Conservation (phyloP, 2,888 invertebrate genomes). For the Sinhomidia bicolor region DNA sequence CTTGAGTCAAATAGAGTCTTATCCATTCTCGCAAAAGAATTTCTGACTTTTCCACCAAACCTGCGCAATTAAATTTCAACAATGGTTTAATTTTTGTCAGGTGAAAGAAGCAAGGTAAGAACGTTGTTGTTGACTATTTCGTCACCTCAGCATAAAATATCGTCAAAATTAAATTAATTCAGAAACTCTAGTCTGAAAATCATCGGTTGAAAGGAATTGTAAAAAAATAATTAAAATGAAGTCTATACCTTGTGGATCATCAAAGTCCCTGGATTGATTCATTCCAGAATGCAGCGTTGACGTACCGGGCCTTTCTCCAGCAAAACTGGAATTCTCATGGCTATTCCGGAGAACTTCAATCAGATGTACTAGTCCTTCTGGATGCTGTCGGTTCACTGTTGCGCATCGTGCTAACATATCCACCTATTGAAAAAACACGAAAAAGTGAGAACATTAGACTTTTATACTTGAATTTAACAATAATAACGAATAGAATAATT, state of each 20-base stretch:
- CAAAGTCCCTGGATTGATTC: slow-evolving; percentile 86
- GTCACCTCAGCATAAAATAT: slow-evolving; percentile 73
- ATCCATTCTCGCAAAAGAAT: slow-evolving; percentile 98
- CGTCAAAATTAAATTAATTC: slow-evolving; percentile 55
- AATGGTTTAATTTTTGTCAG: too few relatives aligned
- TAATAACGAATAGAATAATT: too few relatives aligned
- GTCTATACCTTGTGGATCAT: slow-evolving; percentile 78
- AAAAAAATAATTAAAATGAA: not conserved
- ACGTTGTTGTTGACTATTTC: too few relatives aligned
- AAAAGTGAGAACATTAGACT: too few relatives aligned
- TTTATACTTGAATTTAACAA: too few relatives aligned
- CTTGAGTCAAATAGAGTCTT: slow-evolving; percentile 91
- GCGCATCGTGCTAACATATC: slow-evolving; percentile 79
- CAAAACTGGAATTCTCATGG: slow-evolving; percentile 85
- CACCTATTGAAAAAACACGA: slow-evolving; percentile 72
- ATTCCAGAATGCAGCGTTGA: slow-evolving; percentile 97
- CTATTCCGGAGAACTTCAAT: slow-evolving; percentile 78
- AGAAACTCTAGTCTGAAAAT: slow-evolving; percentile 78
- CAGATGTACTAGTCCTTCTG: slow-evolving; percentile 79
- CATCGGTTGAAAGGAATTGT: slow-evolving; percentile 19
- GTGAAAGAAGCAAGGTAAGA: too few relatives aligned
- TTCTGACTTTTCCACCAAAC: slow-evolving; percentile 97
- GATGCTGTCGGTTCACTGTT: slow-evolving; percentile 78
- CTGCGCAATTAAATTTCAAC: slow-evolving; percentile 82
- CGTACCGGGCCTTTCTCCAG: slow-evolving; percentile 88